These are phyloP conservation scores for Pseudomyrmex cubaensis DNA, from an alignment of 1,140 invertebrate species.

Conservation along the genomic window DNA sequence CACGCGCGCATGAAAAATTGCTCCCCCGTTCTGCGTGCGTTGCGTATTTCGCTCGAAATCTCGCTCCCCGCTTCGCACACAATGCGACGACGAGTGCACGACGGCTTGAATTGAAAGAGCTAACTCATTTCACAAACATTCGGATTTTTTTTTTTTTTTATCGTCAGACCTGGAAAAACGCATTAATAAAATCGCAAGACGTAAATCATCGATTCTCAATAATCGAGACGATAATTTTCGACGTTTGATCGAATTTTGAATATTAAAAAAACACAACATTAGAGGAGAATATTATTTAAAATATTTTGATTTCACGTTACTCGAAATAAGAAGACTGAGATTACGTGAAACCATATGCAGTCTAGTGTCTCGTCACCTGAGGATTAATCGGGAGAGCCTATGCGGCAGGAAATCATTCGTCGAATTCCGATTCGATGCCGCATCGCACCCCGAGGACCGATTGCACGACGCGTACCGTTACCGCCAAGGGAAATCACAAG, in stretches of 20 bases:
- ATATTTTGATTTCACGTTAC: too few relatives aligned
- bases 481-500: constrained; percentile 58
- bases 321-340: too few relatives aligned
- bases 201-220: not conserved
- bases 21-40: constrained; percentile 29
- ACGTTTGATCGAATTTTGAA: not conserved
- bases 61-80: not conserved
- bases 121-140: not conserved
- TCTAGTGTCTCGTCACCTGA: too few relatives aligned
- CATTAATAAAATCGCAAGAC: not conserved
- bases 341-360: too few relatives aligned
- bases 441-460: constrained; percentile 11
- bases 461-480: constrained; percentile 6
- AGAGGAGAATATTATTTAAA: too few relatives aligned
- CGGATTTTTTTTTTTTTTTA: too few relatives aligned
- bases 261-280: not conserved
- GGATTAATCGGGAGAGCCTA: not conserved
- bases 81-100: not conserved
- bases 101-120: not conserved
- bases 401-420: constrained; percentile 4
- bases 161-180: not conserved
- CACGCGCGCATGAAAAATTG: constrained; percentile 23
- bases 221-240: not conserved
- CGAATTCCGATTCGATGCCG: not conserved
- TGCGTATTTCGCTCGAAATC: constrained; percentile 19